Percentiles rank a stretch among this genome's conserved stretches.
phyloP scores from a whole-genome alignment of 2,888 invertebrate species.

The Meta bourneti region DNA sequence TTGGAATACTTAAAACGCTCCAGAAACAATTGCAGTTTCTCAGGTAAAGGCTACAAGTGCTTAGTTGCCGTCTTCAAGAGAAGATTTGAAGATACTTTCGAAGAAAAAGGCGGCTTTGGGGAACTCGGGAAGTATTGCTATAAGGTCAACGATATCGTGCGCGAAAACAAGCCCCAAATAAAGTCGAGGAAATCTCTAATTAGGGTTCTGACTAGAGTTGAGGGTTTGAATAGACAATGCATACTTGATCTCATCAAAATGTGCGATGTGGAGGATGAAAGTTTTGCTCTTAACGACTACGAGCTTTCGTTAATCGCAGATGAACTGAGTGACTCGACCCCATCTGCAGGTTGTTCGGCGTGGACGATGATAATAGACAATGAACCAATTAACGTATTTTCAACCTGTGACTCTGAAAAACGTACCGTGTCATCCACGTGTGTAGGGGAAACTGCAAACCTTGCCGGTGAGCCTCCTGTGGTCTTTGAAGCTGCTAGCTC shows the following conservation, averaged over 20 bases:
- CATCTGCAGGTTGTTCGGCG: too few relatives aligned
- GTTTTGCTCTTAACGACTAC: not conserved
- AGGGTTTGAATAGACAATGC: not conserved
- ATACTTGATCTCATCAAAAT: not conserved
- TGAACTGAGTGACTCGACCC: too few relatives aligned
- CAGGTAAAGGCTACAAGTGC: not conserved
- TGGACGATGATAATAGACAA: too few relatives aligned
- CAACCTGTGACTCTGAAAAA: too few relatives aligned
- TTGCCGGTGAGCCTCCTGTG: too few relatives aligned
- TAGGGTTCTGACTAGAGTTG: not conserved
- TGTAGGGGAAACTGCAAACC: too few relatives aligned
- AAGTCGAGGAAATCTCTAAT: too few relatives aligned
- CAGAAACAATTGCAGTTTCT: not conserved
- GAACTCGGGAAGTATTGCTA: not conserved
- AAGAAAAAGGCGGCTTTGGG: not conserved
- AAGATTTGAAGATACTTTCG: not conserved
- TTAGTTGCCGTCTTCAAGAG: not conserved
- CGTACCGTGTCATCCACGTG: too few relatives aligned
- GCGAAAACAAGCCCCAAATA: not conserved
- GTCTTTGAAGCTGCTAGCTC: too few relatives aligned
- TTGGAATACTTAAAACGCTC: not conserved
- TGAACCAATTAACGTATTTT: too few relatives aligned
- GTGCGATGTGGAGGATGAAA: not conserved
- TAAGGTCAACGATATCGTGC: not conserved
- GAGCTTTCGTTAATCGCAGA: not conserved